Conservation (phyloP, 1,140 invertebrate genomes). For the Drosophila navojoa region DNA sequence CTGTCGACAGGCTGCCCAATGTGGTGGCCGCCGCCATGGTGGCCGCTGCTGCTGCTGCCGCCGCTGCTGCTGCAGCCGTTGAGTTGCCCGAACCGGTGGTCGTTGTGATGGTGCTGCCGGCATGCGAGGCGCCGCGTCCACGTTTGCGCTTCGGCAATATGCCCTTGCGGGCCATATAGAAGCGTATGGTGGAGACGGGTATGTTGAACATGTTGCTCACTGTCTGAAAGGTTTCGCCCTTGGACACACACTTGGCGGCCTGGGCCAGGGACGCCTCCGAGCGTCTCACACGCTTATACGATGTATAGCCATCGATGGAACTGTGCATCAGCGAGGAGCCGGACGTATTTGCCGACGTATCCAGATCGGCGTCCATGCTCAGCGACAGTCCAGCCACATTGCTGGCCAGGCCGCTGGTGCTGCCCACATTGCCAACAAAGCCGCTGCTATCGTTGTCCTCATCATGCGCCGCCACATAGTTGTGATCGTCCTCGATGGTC, state of each 20-base stretch:
- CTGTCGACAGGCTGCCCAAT: constrained; percentile 41
- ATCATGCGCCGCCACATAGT: constrained; percentile 76
- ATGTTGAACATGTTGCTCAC: constrained; percentile 93
- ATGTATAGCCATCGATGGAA: constrained; percentile 63
- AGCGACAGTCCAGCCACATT: constrained; percentile 35
- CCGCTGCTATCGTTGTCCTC: constrained; percentile 72
- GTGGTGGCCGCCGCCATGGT: constrained; percentile 49
- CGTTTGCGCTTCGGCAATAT: constrained; percentile 90
- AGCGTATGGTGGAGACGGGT: constrained; percentile 92
- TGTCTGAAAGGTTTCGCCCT: constrained; percentile 92
- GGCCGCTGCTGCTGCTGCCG: constrained; percentile 27
- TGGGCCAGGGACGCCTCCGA: constrained; percentile 90
- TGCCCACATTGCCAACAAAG: constrained; percentile 27
- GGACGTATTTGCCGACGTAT: constrained; percentile 58
- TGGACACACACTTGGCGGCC: constrained; percentile 91
- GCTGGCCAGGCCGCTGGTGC: constrained; percentile 7
- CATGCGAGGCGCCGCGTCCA: constrained; percentile 85
- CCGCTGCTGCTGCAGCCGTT: constrained; percentile 9
- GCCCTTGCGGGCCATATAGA: constrained; percentile 93
- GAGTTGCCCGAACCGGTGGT: constrained; percentile 49
- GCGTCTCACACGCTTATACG: constrained; percentile 85
- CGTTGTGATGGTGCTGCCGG: constrained; percentile 60
- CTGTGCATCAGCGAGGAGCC: constrained; percentile 52
- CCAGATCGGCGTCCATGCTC: constrained; percentile 62
- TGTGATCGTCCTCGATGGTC: constrained; percentile 76